Conservation (phyloP, 1,140 invertebrate species). For the Psilanteris sp. region DNA sequence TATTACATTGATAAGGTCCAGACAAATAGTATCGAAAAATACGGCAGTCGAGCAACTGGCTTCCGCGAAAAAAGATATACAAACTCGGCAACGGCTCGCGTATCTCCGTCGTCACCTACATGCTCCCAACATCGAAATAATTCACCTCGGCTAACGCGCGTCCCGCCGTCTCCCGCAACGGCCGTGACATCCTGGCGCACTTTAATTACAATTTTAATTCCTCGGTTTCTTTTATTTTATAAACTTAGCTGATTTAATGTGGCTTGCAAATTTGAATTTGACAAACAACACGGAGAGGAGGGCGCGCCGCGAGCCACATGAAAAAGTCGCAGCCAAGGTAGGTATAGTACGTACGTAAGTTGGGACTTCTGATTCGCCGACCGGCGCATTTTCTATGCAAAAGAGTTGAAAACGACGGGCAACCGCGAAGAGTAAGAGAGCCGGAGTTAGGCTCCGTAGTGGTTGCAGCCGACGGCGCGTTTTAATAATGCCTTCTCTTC, state of each 20-base stretch:
- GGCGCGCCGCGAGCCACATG: too few relatives aligned
- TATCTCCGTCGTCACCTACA: too few relatives aligned
- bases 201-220: conserved; percentile 44
- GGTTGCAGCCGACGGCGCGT: conserved; percentile 74
- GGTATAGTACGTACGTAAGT: conserved; percentile 49
- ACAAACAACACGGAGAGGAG: conserved; percentile 21
- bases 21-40: too few relatives aligned
- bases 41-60: too few relatives aligned
- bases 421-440: conserved; percentile 57
- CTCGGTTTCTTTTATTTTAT: conserved; percentile 33
- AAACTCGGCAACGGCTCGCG: too few relatives aligned
- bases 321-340: conserved; percentile 24
- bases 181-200: conserved; percentile 22
- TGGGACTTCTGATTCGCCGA: conserved; percentile 65
- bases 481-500: conserved; percentile 77
- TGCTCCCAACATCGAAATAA: too few relatives aligned
- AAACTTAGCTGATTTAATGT: conserved; percentile 48
- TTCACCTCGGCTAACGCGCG: too few relatives aligned
- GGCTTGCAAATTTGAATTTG: conserved; percentile 48
- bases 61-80: too few relatives aligned
- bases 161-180: too few relatives aligned
- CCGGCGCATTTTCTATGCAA: conserved; percentile 74
- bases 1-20: too few relatives aligned
- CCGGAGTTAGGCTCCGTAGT: conserved; percentile 46
- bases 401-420: conserved; percentile 73